phyloP scores from a whole-genome alignment of 2,113 vertebrate species.

The Asarcornis scutulata region DNA sequence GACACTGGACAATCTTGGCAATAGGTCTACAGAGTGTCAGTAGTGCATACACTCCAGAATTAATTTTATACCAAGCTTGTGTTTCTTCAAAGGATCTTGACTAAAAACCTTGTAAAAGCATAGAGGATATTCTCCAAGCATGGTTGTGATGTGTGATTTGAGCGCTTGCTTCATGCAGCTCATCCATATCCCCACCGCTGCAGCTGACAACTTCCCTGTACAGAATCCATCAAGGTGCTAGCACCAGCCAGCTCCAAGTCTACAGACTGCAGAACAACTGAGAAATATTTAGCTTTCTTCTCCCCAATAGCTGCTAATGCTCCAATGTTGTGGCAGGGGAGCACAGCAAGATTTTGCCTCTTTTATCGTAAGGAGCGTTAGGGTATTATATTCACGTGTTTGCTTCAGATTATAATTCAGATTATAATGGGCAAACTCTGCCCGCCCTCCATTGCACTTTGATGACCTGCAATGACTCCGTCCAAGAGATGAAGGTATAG shows the following conservation, averaged over 20 bases:
- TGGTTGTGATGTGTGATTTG: not conserved
- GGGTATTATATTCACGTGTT: not conserved
- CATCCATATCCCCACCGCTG: not conserved
- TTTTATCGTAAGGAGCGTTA: not conserved
- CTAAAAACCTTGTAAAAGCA: not conserved
- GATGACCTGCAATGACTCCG: not conserved
- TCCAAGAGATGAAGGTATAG: not conserved
- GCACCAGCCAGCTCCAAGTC: not conserved
- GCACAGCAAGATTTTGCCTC: not conserved
- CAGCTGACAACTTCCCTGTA: not conserved
- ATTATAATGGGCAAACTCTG: not conserved
- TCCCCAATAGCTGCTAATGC: not conserved
- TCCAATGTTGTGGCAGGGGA: not conserved
- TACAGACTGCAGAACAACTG: not conserved
- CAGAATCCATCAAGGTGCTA: not conserved
- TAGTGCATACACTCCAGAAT: not conserved
- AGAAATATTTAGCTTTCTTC: not conserved
- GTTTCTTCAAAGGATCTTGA: not conserved
- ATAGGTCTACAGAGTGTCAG: not conserved
- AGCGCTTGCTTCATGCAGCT: not conserved
- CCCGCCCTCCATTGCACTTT: not conserved
- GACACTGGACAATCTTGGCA: not conserved
- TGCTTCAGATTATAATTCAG: not conserved
- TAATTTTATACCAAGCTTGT: not conserved
- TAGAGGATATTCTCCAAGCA: not conserved